Evolutionary conservation across 2,797 vertebrate species (phyloP).

Genomic region (Phrynocephalus vlangalii): DNA sequence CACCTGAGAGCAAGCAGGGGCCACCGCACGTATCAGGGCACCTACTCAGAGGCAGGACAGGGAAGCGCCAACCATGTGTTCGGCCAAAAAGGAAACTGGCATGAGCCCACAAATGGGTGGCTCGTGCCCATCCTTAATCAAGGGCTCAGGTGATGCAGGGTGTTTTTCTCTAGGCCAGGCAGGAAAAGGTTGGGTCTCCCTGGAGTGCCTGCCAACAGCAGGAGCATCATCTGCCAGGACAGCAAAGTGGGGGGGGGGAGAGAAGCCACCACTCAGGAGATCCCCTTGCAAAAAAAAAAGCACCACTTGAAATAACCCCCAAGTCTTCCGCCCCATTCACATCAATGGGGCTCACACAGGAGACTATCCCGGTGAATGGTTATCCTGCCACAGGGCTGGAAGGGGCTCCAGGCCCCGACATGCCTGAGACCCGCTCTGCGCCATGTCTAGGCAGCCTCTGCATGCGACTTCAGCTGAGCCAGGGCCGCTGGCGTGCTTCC

Average conservation of each 20-base stretch:
- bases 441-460: background rate
- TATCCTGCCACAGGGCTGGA: background rate
- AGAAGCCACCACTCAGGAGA: background rate
- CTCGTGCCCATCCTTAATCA: too few species aligned
- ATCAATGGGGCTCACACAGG: background rate
- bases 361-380: background rate
- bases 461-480: background rate
- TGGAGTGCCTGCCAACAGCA: background rate
- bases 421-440: too few species aligned
- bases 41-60: background rate
- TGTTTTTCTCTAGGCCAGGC: background rate
- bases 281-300: background rate
- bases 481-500: fast-evolving
- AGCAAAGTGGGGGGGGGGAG: too few species aligned
- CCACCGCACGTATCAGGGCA: background rate
- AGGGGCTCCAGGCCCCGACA: too few species aligned
- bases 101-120: too few species aligned
- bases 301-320: background rate
- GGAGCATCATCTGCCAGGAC: too few species aligned
- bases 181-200: background rate
- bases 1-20: too few species aligned
- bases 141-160: too few species aligned
- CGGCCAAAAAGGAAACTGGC: too few species aligned
- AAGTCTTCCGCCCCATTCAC: background rate
- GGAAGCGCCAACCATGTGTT: too few species aligned